These are phyloP conservation scores for Nymphalis polychloros DNA, from an alignment of 2,888 invertebrate genomes.

Conservation along the genomic window DNA sequence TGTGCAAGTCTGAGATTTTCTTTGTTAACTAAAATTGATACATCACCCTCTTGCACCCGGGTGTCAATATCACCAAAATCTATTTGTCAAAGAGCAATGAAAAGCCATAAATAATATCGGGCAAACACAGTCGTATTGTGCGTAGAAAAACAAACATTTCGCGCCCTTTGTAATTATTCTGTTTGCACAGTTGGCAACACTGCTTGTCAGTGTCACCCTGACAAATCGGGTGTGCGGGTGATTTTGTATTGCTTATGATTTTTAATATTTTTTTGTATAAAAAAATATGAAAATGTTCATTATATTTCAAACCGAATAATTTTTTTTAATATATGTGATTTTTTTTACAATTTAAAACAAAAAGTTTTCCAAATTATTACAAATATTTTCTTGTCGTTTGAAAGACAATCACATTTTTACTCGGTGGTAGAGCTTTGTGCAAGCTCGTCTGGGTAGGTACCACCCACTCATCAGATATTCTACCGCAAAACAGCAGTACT, in stretches of 20 bases:
- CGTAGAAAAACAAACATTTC: constrained; percentile 48
- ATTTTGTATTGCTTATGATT: constrained; percentile 5
- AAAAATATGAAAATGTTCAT: constrained; percentile 44
- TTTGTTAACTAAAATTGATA: constrained; percentile 5
- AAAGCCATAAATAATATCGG: constrained; percentile 50
- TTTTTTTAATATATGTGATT: no score
- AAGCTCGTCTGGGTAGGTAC: no score
- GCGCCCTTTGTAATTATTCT: constrained; percentile 49
- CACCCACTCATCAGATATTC: no score
- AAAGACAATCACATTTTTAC: no score
- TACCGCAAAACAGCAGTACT: no score
- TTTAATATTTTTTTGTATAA: constrained; percentile 11
- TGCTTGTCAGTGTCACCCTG: constrained; percentile 50
- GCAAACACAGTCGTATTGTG: constrained; percentile 49
- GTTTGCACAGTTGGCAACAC: constrained; percentile 53
- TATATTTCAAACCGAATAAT: no score
- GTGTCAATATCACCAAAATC: constrained; percentile 48
- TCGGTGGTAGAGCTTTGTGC: no score
- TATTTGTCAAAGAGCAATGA: constrained; percentile 47
- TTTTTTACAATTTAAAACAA: no score
- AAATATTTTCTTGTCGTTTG: no score
- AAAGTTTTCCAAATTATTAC: no score
- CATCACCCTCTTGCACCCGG: constrained; percentile 32
- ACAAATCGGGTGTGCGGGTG: constrained; percentile 54
- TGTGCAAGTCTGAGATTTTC: background rate